Conservation (phyloP, 2,888 invertebrate species). For the Clistopyga incitator region DNA sequence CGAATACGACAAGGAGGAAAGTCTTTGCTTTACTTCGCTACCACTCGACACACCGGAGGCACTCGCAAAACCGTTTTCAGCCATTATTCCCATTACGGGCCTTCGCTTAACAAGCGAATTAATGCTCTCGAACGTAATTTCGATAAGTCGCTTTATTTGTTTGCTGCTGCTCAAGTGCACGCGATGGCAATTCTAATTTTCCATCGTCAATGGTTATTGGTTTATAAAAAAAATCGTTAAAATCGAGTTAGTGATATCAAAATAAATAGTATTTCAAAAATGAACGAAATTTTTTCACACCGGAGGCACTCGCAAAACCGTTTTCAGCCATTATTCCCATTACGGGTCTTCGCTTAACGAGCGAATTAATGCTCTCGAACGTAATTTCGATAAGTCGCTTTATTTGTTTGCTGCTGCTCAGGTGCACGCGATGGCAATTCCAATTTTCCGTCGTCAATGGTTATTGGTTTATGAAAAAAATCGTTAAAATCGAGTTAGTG, state of each 20-base stretch:
- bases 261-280: too few species aligned
- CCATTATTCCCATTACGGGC: not conserved
- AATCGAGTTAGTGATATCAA: too few species aligned
- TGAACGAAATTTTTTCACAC: too few species aligned
- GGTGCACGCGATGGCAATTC: not conserved
- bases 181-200: not conserved
- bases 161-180: not conserved
- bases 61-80: not conserved
- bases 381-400: not conserved
- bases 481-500: too few species aligned
- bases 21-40: constrained; percentile 20
- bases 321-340: not conserved
- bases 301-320: not conserved
- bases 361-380: not conserved
- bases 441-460: constrained; percentile 4
- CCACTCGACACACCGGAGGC: too few species aligned
- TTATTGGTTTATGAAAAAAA: not conserved
- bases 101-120: not conserved
- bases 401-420: not conserved
- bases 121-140: not conserved
- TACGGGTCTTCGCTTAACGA: not conserved
- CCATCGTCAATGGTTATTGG: not conserved
- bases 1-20: constrained; percentile 36
- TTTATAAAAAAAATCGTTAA: not conserved
- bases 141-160: not conserved